Evolutionary conservation across 2,113 vertebrate species (phyloP), one percentile per base, ranked within the genome.

Genomic region (Amazona guildingii): DNA sequence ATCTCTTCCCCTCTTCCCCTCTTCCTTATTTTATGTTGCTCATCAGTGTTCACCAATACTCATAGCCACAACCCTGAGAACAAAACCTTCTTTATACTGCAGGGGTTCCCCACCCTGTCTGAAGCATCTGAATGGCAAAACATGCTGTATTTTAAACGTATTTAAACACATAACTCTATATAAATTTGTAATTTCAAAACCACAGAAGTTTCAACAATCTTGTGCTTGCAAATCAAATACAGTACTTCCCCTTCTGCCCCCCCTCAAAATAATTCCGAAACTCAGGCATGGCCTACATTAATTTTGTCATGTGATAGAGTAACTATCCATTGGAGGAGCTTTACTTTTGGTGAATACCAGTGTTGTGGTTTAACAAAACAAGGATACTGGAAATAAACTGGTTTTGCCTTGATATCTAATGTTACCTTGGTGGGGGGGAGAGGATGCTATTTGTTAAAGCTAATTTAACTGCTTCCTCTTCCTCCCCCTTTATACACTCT

Each of bases 401-500:
- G 25, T 41, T 91, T 85, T 72, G 24, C 35, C 18, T 29, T 35
- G 17, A 13, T 35, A 66, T 4, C 21, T 76, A 48, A 8, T 25
- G 94, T 94, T 74, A 37, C 19, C 35, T 33, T 35, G 52, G 49
- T 51, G 23, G 7, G 25, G 14, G 17, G 21, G 7, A 29, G 5
- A 20, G 17, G 25, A 35, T 17, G 18, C 46, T 54, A 9, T 8
- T 27, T 81, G 27, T 72, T 57, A 15, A 48, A 33, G 59, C 6
- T 33, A n/a, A 35, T 83, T 72, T 35, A 67, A 64, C 15, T 52
- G 35, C 10, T 63, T 33, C 33, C 33, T 59, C 8, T 11, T 2
- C 2, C 23, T 6, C 4, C 6, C 2, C 15, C 16, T 21, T 29
- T 24, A 14, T 4, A 46, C 4, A 20, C 44, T 9, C 25, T 33